Percentiles rank a stretch among this genome's conserved stretches.
phyloP scores from a whole-genome alignment of 2,113 vertebrate genomes.

The Bujurquina vittata region DNA sequence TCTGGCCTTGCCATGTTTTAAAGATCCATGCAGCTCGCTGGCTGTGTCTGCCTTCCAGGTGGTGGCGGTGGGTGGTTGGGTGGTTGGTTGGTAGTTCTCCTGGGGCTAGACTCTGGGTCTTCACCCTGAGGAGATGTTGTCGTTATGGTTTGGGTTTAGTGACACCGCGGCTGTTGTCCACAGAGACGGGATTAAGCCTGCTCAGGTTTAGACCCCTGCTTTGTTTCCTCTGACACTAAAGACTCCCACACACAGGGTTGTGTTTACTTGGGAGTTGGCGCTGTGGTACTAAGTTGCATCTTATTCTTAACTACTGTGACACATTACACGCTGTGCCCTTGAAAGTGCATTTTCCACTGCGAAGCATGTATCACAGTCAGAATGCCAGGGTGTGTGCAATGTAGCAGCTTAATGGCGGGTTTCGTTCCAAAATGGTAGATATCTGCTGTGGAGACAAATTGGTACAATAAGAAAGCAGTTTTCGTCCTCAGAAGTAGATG shows the following conservation, averaged over 20 bases:
- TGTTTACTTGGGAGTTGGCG: slow-evolving; percentile 54
- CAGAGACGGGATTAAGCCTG: slow-evolving; percentile 72
- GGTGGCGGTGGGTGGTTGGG: slow-evolving; percentile 22
- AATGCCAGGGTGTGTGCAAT: slow-evolving; percentile 30
- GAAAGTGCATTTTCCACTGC: slow-evolving; percentile 46
- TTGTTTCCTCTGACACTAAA: slow-evolving; percentile 70
- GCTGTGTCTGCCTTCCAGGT: slow-evolving; percentile 29
- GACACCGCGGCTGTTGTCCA: slow-evolving; percentile 66
- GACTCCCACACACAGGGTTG: slow-evolving; percentile 51
- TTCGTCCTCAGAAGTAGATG: slow-evolving; percentile 26
- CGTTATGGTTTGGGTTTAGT: slow-evolving; percentile 61
- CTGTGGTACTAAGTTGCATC: slow-evolving; percentile 56
- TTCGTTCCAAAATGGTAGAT: slow-evolving; percentile 41
- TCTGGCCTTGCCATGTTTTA: slow-evolving; percentile 63
- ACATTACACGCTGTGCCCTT: slow-evolving; percentile 56
- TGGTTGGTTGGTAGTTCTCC: slow-evolving; percentile 35
- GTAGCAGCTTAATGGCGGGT: slow-evolving; percentile 45
- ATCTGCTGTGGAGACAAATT: slow-evolving; percentile 46
- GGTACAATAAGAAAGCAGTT: slow-evolving; percentile 30
- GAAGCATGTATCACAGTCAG: slow-evolving; percentile 43
- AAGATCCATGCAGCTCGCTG: slow-evolving; percentile 50
- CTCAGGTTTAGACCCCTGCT: slow-evolving; percentile 73
- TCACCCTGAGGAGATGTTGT: slow-evolving; percentile 69
- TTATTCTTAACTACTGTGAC: slow-evolving; percentile 48
- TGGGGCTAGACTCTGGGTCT: slow-evolving; percentile 42